These are phyloP conservation scores for Heliconius congener DNA, from an alignment of 1,140 invertebrate genomes.

Conservation along the genomic window DNA sequence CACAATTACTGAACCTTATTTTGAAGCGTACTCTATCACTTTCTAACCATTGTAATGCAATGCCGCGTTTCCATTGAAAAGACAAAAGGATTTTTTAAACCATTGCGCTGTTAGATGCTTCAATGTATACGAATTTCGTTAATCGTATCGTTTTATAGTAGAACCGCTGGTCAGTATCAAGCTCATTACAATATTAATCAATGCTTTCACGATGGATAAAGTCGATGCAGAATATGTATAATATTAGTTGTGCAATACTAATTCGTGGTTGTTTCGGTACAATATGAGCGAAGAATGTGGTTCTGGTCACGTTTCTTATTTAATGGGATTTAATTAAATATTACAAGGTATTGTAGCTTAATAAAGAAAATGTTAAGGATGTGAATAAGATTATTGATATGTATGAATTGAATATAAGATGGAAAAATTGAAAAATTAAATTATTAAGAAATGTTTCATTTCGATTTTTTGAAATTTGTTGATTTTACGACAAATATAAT, in stretches of 20 bases:
- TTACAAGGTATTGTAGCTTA: not conserved
- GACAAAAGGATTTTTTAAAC: not conserved
- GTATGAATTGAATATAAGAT: no score
- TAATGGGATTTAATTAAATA: constrained; percentile 16
- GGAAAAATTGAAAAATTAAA: no score
- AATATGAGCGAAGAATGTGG: constrained; percentile 38
- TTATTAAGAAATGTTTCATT: no score
- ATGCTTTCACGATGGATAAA: constrained; percentile 65
- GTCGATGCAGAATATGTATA: constrained; percentile 57
- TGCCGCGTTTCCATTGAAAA: not conserved
- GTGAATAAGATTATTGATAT: no score
- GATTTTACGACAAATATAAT: no score
- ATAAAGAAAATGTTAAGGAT: not conserved
- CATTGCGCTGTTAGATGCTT: not conserved
- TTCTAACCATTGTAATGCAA: not conserved
- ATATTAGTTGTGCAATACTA: constrained; percentile 63
- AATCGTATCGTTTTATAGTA: not conserved
- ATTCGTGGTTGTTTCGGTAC: constrained; percentile 51
- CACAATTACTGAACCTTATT: constrained; percentile 63
- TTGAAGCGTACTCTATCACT: constrained; percentile 31
- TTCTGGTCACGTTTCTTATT: constrained; percentile 33
- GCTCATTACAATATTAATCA: constrained; percentile 79
- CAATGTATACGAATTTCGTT: not conserved
- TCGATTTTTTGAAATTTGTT: no score
- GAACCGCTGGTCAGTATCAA: constrained; percentile 44